phyloP scores from a whole-genome alignment of 2,797 vertebrate genomes.

The Taeniopygia guttata region DNA sequence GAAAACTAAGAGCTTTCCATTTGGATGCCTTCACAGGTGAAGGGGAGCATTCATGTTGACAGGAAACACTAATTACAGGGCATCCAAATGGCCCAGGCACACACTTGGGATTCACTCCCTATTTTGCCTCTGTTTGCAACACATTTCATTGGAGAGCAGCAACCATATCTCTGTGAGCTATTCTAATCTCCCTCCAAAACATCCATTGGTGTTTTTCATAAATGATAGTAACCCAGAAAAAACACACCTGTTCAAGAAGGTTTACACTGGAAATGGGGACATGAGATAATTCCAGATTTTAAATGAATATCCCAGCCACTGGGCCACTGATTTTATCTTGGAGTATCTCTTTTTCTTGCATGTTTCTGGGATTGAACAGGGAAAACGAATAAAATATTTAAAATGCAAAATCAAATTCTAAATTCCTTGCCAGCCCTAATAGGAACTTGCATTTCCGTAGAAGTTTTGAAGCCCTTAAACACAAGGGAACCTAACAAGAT shows the following conservation, averaged over 20 bases:
- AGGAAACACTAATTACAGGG: neutral
- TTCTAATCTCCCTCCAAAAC: neutral
- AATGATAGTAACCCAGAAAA: neutral
- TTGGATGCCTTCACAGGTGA: neutral
- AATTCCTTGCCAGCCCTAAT: neutral
- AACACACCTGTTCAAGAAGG: neutral
- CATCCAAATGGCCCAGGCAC: neutral
- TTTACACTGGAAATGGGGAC: neutral
- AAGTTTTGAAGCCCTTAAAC: slow-evolving; percentile 12
- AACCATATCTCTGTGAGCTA: neutral
- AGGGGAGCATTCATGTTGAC: neutral
- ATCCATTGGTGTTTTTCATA: neutral
- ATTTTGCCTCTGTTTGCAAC: neutral
- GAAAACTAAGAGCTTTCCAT: neutral
- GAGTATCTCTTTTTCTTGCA: neutral
- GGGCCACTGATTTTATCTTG: neutral
- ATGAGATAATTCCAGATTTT: neutral
- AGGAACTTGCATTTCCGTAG: neutral
- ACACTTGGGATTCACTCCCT: neutral
- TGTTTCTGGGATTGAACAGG: neutral
- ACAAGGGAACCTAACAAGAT: neutral
- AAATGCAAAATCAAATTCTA: neutral
- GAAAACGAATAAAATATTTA: neutral
- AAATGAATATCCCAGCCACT: neutral
- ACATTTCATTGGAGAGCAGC: neutral